A percentile compares a stretch with the other conserved stretches of the same genome.
These are phyloP conservation scores for Scrobipalpa costella DNA, from an alignment of 2,888 invertebrate species.

Conservation along the genomic window DNA sequence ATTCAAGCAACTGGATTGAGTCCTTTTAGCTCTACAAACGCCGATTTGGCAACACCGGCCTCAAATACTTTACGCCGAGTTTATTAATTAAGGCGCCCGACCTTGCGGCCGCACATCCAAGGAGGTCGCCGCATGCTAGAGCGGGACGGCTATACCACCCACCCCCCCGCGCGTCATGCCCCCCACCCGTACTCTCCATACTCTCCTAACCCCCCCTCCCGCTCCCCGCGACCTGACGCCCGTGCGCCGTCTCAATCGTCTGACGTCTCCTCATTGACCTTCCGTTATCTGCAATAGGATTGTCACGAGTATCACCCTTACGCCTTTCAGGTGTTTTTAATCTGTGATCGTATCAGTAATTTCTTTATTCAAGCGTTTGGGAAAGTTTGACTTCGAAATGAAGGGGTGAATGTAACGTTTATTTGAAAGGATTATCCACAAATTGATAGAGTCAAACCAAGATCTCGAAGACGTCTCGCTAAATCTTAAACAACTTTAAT, in stretches of 20 bases:
- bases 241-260: conserved; percentile 63
- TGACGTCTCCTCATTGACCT: conserved; percentile 77
- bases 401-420: not conserved
- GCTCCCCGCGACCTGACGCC: conserved; percentile 49
- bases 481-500: conserved; percentile 25
- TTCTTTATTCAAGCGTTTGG: not conserved
- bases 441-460: not conserved
- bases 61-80: conserved; percentile 81
- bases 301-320: conserved; percentile 42
- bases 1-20: not conserved
- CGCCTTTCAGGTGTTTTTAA: conserved; percentile 20
- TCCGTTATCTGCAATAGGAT: conserved; percentile 73
- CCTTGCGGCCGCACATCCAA: conserved; percentile 80
- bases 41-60: conserved; percentile 58
- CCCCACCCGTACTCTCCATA: conserved; percentile 33
- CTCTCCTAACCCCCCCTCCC: conserved; percentile 36
- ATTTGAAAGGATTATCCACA: conserved; percentile 5
- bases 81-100: conserved; percentile 81
- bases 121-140: conserved; percentile 72
- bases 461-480: conserved; percentile 13
- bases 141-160: conserved; percentile 50
- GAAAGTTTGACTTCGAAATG: not conserved
- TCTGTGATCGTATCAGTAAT: not conserved
- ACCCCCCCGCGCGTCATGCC: conserved; percentile 40
- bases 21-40: conserved; percentile 5